These are phyloP conservation scores for Thecophora atra DNA, from an alignment of 2,888 invertebrate genomes.

Conservation along the genomic window DNA sequence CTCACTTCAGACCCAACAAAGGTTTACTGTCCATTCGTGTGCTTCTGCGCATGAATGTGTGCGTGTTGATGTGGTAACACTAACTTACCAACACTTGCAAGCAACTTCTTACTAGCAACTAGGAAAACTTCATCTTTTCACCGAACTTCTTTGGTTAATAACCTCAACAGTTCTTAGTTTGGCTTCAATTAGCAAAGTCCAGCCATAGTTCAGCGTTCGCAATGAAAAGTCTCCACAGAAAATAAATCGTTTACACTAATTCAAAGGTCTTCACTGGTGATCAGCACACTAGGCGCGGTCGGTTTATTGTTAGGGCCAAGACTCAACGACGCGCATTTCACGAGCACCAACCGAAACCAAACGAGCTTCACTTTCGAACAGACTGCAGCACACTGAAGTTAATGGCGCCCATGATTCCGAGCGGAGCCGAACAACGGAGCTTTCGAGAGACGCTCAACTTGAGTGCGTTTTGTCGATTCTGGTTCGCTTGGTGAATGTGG, in stretches of 20 bases:
- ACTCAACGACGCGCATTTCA: slow-evolving; percentile 9
- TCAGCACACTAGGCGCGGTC: slow-evolving; percentile 32
- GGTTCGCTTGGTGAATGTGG: slow-evolving; percentile 7
- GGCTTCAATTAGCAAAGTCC: not conserved
- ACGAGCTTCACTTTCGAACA: slow-evolving; percentile 23
- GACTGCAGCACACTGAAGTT: slow-evolving; percentile 22
- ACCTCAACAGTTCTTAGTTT: not conserved
- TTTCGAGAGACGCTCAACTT: not conserved
- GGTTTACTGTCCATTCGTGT: slow-evolving; percentile 14
- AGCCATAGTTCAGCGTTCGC: not conserved
- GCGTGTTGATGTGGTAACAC: slow-evolving; percentile 25
- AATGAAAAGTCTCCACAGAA: not conserved
- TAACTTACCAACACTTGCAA: slow-evolving; percentile 27
- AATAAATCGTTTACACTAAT: not conserved
- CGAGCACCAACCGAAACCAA: not conserved
- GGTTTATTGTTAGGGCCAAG: slow-evolving; percentile 19
- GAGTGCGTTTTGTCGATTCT: slow-evolving; percentile 4
- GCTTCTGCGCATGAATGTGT: not conserved
- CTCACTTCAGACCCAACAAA: not conserved
- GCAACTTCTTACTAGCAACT: not conserved
- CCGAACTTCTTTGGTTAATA: not conserved
- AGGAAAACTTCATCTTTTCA: not conserved
- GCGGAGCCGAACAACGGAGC: slow-evolving; percentile 11
- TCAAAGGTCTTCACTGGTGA: not conserved
- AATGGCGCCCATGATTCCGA: slow-evolving; percentile 10